Evolutionary conservation across 1,140 invertebrate species (phyloP).

Genomic region (Rhynchophorus ferrugineus): DNA sequence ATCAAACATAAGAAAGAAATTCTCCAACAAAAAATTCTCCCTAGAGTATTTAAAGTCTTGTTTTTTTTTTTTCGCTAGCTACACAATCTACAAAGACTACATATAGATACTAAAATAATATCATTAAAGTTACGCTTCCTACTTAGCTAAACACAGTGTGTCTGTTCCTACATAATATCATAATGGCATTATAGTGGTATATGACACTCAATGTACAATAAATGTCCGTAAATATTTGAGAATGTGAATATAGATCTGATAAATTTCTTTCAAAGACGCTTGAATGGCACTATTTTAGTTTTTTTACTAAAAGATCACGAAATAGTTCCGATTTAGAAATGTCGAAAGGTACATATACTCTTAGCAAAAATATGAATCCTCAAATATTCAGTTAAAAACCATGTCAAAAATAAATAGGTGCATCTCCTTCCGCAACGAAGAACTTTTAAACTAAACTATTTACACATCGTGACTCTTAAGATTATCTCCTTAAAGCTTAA

Average conservation of each 20-base stretch:
- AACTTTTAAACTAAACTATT: neutral
- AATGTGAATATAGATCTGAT: neutral
- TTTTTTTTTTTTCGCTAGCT: conserved; percentile 24
- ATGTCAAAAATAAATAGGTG: neutral
- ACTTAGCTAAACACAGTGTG: conserved; percentile 1
- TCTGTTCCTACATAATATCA: conserved; percentile 4
- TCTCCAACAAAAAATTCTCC: neutral
- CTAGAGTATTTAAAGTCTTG: neutral
- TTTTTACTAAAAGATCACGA: neutral
- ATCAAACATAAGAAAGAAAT: conserved; percentile 3
- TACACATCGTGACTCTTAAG: neutral
- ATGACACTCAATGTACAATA: neutral
- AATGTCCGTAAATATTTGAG: neutral
- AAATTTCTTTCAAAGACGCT: too few species aligned
- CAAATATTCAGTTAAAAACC: neutral
- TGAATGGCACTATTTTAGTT: too few species aligned
- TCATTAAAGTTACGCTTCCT: neutral
- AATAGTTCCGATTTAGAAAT: neutral
- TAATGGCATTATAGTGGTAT: conserved; percentile 4
- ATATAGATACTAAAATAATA: conserved; percentile 14
- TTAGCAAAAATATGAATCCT: conserved; percentile 10
- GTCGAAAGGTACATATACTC: conserved; percentile 4
- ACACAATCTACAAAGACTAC: conserved; percentile 15
- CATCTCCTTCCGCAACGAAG: too few species aligned
- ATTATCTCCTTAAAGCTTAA: neutral